Conservation (phyloP, 2,888 invertebrate species). For the Epiblema foenella region DNA sequence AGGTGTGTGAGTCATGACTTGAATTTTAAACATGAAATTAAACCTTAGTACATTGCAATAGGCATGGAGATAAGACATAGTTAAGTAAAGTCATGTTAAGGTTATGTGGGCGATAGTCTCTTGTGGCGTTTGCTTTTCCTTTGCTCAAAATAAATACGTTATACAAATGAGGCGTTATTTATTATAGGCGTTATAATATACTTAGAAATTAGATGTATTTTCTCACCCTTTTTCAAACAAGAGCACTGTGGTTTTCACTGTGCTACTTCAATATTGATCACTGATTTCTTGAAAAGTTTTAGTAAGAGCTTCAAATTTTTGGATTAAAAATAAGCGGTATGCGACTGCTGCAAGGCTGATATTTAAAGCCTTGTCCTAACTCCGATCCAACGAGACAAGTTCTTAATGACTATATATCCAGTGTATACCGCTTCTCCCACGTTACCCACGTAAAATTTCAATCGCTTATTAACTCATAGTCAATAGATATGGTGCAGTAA, state of each 20-base stretch:
- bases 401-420: not conserved
- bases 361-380: not conserved
- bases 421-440: conserved; percentile 12
- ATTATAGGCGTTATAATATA: conserved; percentile 9
- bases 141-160: conserved; percentile 21
- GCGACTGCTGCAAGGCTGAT: too few relatives aligned
- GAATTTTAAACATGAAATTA: conserved; percentile 48
- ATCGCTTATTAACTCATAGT: conserved; percentile 38
- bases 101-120: conserved; percentile 66
- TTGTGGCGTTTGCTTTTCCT: conserved; percentile 18
- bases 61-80: conserved; percentile 46
- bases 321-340: not conserved
- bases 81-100: conserved; percentile 44
- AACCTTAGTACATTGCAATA: conserved; percentile 54
- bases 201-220: not conserved
- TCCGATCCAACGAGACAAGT: not conserved
- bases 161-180: not conserved
- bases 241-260: not conserved
- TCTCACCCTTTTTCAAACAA: not conserved
- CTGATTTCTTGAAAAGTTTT: not conserved
- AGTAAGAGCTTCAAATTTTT: not conserved
- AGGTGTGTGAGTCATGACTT: conserved; percentile 30
- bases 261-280: not conserved
- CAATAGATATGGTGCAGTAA: conserved; percentile 54
- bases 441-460: conserved; percentile 28